These are phyloP conservation scores for Cygnus atratus DNA, from an alignment of 2,113 vertebrate species.

Conservation along the genomic window DNA sequence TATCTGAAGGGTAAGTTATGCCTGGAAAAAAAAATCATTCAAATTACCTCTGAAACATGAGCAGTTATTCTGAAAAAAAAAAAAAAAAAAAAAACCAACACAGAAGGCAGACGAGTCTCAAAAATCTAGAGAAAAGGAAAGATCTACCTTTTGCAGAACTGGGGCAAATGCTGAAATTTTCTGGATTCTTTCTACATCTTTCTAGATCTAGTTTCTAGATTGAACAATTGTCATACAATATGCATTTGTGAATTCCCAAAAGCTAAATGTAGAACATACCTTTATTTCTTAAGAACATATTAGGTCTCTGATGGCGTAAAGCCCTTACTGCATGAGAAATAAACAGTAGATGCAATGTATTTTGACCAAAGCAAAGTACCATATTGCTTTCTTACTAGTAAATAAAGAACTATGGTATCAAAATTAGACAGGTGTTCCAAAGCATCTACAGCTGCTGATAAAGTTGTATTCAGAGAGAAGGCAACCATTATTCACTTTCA, in stretches of 20 bases:
- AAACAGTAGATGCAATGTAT: neutral
- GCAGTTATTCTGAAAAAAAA: neutral
- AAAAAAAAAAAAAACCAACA: neutral
- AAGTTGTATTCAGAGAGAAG: neutral
- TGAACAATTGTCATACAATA: neutral
- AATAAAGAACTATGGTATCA: neutral
- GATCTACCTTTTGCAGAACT: neutral
- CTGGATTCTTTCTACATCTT: neutral
- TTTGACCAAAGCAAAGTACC: neutral
- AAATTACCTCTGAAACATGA: neutral
- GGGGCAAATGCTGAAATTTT: neutral
- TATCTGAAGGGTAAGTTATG: neutral
- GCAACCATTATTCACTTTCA: neutral
- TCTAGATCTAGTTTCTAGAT: neutral
- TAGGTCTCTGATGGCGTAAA: neutral
- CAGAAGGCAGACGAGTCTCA: neutral
- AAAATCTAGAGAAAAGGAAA: neutral
- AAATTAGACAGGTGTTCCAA: neutral
- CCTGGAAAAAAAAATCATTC: neutral
- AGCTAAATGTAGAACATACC: neutral
- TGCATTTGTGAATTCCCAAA: neutral
- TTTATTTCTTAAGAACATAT: neutral
- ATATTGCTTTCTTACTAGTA: neutral
- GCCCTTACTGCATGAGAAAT: neutral
- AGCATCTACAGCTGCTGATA: neutral